Evolutionary conservation across 2,113 vertebrate genomes (phyloP).

Genomic region (Syrrhaptes paradoxus): DNA sequence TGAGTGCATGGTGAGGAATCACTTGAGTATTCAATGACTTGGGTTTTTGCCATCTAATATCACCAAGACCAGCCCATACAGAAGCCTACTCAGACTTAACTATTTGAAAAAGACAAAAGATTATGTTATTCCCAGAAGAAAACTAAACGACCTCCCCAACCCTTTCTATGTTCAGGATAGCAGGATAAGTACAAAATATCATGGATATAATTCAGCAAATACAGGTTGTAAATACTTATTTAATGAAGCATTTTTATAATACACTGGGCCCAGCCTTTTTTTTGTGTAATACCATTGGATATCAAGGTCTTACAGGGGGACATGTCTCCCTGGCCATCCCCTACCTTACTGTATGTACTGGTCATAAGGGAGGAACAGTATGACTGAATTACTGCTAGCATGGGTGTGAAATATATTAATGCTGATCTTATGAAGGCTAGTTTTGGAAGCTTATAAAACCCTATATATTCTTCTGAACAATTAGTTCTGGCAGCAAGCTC

Average conservation of each 20-base stretch:
- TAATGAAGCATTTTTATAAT: background rate
- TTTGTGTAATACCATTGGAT: background rate
- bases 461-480: background rate
- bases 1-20: background rate
- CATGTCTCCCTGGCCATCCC: background rate
- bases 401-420: background rate
- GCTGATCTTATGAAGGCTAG: background rate
- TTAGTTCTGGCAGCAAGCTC: background rate
- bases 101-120: background rate
- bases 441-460: background rate
- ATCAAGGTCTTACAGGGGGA: background rate
- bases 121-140: background rate
- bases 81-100: background rate
- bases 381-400: background rate
- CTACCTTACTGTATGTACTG: background rate
- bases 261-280: background rate
- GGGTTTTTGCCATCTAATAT: background rate
- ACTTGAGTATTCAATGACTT: background rate
- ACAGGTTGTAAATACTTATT: background rate
- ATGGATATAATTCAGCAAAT: background rate
- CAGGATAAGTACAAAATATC: background rate
- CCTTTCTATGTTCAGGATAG: background rate
- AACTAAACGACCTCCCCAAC: background rate
- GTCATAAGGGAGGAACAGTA: background rate
- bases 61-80: background rate